Evolutionary conservation across 2,113 vertebrate species (phyloP), one percentile per base, ranked within the genome.

Genomic region (Protobothrops flavoviridis): DNA sequence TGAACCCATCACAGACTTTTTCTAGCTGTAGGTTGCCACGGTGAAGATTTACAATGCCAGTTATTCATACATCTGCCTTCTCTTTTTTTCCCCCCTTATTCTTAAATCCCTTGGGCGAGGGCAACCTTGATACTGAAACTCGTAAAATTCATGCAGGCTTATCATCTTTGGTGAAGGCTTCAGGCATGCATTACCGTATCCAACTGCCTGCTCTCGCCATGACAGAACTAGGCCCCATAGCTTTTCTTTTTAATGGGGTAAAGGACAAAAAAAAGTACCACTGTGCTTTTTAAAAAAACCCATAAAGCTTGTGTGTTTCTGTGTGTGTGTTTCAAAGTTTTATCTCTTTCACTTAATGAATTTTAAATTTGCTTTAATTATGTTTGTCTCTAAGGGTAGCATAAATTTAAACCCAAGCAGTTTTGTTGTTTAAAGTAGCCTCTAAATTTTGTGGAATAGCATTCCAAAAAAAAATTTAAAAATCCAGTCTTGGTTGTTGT

Each of bases 21-120:
- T 98, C 98, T 97, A 97, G 98, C 98, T 97, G 97, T 97, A 97
- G 98, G 98, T 99, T 99, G 98, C 98, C 98, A 98, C 98, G 98
- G 98, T 98, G 98, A 98, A 98, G 98, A 98, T 98, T 99, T 99
- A 98, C 98, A 98, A 98, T 98, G 97, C 98, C 97, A 97, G 98
- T 98, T 98, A 98, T 98, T 98, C 98, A 98, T 98, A 98, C 98
- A 98, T 98, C 98, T 98, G 98, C 98, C 97, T 98, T 97, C 98
- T 98, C 97, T 96, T 95, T 96, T 95, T 95, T 5, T 95, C 95
- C 97, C 87, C 97, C 97, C 97, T 97, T 97, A 97, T 98, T 98
- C 97, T 98, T 97, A 98, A 98, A 98, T 98, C 98, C 98, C 98
- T 96, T 97, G 98, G 97, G 97, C 97, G 96, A 98, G 98, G 97